Percentiles rank a stretch among this genome's conserved stretches.
Conservation (phyloP, 2,113 vertebrate genomes). For the Cardinalis cardinalis region DNA sequence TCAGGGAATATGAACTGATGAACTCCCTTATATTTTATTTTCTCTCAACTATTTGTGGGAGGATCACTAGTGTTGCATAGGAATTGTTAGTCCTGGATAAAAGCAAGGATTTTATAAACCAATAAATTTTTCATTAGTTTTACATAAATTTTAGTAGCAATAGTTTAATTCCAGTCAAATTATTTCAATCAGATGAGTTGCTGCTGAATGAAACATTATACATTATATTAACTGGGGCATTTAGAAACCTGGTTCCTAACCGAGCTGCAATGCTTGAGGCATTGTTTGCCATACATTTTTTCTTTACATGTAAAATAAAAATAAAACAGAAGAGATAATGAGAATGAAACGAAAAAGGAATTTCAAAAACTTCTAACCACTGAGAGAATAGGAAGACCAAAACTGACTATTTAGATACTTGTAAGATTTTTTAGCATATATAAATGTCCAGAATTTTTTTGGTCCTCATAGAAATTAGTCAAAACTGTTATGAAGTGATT, state of each 20-base stretch:
- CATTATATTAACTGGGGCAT: conserved; percentile 40
- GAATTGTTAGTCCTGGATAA: conserved; percentile 76
- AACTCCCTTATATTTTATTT: conserved; percentile 76
- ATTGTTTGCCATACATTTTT: conserved; percentile 8
- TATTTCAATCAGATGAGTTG: conserved; percentile 61
- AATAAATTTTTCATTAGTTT: conserved; percentile 80
- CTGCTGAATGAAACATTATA: conserved; percentile 30
- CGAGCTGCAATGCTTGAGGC: neutral
- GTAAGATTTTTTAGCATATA: neutral
- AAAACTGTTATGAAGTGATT: neutral
- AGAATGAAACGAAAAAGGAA: neutral
- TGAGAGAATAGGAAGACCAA: neutral
- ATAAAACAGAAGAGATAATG: conserved; percentile 10
- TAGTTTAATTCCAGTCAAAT: conserved; percentile 74
- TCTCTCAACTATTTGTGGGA: conserved; percentile 71
- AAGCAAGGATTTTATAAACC: conserved; percentile 73
- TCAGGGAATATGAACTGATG: conserved; percentile 73
- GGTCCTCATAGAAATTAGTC: neutral
- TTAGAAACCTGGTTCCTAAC: conserved; percentile 37
- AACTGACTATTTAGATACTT: neutral
- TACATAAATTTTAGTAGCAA: conserved; percentile 72
- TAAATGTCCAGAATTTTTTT: neutral
- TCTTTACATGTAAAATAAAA: conserved; percentile 41
- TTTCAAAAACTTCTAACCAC: neutral
- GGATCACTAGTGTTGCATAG: conserved; percentile 69